Evolutionary conservation across 2,113 vertebrate species (phyloP), one percentile per base, ranked within the genome.

Genomic region (Brienomyrus longianalis): DNA sequence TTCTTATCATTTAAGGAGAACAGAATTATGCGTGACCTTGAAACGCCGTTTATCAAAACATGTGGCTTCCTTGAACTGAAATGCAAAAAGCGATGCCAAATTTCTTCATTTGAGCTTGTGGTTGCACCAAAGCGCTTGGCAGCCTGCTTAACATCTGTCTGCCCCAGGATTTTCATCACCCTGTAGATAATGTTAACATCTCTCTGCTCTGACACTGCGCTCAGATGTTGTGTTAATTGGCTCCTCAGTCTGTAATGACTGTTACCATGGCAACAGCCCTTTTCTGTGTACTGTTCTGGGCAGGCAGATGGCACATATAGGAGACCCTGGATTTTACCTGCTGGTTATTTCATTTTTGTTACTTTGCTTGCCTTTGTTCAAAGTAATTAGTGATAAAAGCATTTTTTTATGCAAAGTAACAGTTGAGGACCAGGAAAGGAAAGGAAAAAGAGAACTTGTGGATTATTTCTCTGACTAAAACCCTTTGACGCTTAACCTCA

Each of bases 211-310:
- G 47, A 54, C 48, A n/a, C 59, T 87, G 59, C 21, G 48, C 59
- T 90, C 89, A 74, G 59, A 86, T 48, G 89, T 54, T 51, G 48
- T 90, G 89, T 87, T 87, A 87, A 87, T 90, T 87, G 66, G 62
- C 84, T 85, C 11, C 89, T 87, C 43, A 11, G 45, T 80, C 66
- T 77, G 47, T 90, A 62, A 47, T 47, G 31, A 50, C 66, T 90
- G 89, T 87, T 77, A 43, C 89, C 59, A 90, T 90, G 83, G 84
- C 23, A 47, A 90, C 45, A 10, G 45, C 48, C 6, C 15, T 74
- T 88, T 15, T 90, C 35, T 50, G 59, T 21, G 62, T 77, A 43
- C 31, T 31, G 15, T 56, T 87, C 85, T 54, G 48, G 47, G 35
- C 9, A 35, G 48, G 19, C 88, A 89, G 88, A 74, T 89, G 88